Conservation (phyloP, 2,113 vertebrate species). For the Amblyornis subalaris region DNA sequence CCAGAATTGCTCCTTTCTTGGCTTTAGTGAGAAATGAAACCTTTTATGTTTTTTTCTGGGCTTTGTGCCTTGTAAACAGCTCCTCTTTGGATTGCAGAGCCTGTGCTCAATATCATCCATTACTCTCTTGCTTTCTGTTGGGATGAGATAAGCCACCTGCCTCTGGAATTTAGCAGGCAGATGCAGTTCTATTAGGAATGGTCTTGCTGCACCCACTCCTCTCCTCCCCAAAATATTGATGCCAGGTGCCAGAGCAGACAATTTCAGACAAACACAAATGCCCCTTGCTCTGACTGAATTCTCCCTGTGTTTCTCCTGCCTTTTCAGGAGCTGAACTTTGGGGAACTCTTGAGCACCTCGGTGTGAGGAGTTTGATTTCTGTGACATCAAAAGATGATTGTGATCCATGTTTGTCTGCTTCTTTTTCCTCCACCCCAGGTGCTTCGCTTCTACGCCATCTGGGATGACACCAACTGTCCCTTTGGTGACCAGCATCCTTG, state of each 20-base stretch:
- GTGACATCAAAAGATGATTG: background rate
- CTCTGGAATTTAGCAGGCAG: background rate
- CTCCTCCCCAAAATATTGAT: background rate
- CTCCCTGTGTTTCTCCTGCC: background rate
- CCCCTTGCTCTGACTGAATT: background rate
- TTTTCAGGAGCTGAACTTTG: background rate
- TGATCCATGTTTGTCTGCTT: background rate
- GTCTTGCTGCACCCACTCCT: background rate
- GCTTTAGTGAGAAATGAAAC: background rate
- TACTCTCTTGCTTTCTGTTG: background rate
- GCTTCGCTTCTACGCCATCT: conserved; percentile 86
- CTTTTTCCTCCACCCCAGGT: conserved; percentile 70
- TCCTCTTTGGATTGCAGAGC: background rate
- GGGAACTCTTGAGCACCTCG: background rate
- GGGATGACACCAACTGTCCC: conserved; percentile 76
- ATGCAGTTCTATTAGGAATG: background rate
- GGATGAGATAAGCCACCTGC: background rate
- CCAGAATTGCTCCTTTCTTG: background rate
- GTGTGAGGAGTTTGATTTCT: background rate
- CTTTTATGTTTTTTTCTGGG: background rate
- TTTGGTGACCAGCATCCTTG: conserved; percentile 74
- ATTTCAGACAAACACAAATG: background rate
- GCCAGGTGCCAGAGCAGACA: background rate
- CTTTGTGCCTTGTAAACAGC: background rate
- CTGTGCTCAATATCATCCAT: background rate